A percentile compares a stretch with the other conserved stretches of the same genome.
Conservation (phyloP, 2,797 vertebrate species). For the Trachurus trachurus region DNA sequence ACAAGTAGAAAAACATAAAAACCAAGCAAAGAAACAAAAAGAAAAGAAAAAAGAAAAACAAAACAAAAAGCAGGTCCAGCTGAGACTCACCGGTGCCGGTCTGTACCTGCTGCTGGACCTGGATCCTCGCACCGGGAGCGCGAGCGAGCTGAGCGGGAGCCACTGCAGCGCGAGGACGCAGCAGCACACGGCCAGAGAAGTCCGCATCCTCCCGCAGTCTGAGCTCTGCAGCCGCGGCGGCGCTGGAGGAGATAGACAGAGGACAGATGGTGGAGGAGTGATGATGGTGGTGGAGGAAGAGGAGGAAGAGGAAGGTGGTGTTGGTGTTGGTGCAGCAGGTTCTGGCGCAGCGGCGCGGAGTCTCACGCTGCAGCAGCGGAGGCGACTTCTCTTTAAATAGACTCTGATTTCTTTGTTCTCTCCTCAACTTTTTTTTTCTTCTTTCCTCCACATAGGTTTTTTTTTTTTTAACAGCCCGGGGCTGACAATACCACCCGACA, state of each 20-base stretch:
- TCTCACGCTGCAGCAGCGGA: conserved; percentile 51
- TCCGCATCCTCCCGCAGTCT: conserved; percentile 74
- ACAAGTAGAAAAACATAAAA: not conserved
- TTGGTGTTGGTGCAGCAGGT: conserved; percentile 1
- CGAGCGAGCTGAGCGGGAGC: conserved; percentile 52
- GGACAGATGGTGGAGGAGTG: no score
- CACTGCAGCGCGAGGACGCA: conserved; percentile 73
- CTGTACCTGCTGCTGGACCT: conserved; percentile 65
- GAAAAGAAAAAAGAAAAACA: not conserved
- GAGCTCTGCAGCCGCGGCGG: conserved; percentile 39
- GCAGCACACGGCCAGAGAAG: conserved; percentile 69
- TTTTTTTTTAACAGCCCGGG: conserved; percentile 60
- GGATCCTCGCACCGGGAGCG: conserved; percentile 60
- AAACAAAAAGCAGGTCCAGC: not conserved
- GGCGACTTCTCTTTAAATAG: conserved; percentile 75
- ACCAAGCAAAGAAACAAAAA: not conserved
- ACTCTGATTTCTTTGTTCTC: conserved; percentile 82
- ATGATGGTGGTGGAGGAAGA: no score
- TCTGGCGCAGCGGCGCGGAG: conserved; percentile 42
- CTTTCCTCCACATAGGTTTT: conserved; percentile 50
- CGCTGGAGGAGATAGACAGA: no score
- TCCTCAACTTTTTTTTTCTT: conserved; percentile 24
- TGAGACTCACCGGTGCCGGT: conserved; percentile 77
- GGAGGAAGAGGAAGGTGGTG: no score
- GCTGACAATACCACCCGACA: conserved; percentile 77